Conservation (phyloP, 2,113 vertebrate species). For the Lophotis ruficrista region DNA sequence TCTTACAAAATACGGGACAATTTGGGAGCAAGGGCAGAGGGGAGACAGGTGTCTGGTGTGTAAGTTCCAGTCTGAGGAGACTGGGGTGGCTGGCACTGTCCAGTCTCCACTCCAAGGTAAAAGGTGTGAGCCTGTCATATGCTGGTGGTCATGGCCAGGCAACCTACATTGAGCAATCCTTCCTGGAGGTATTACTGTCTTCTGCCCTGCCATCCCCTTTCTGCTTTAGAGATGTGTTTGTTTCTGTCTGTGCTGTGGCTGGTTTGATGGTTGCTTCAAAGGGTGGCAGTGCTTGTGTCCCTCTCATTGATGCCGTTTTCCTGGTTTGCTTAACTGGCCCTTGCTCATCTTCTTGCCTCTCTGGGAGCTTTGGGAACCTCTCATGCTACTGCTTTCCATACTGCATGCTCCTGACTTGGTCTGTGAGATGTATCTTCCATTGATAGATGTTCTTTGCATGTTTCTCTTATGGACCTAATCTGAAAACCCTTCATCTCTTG, state of each 20-base stretch:
- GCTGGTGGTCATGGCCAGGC: neutral
- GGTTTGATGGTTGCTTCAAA: neutral
- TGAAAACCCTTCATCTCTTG: neutral
- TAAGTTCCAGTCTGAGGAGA: neutral
- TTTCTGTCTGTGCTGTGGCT: neutral
- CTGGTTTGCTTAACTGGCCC: neutral
- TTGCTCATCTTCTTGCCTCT: neutral
- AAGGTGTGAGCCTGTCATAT: neutral
- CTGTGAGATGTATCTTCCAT: accelerated
- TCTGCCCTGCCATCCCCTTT: neutral
- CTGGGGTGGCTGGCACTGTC: neutral
- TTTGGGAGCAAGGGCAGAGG: neutral
- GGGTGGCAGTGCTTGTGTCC: neutral
- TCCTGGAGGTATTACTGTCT: neutral
- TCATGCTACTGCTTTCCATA: accelerated
- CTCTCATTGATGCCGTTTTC: neutral
- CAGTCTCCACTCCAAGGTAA: too few relatives aligned
- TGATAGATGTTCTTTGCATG: neutral
- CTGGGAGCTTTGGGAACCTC: neutral
- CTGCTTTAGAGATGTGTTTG: neutral
- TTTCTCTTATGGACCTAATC: neutral
- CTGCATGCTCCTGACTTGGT: accelerated
- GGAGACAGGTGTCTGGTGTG: neutral
- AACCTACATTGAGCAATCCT: neutral
- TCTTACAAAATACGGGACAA: neutral